Base-by-base conservation (phyloP, 2,888 invertebrate species). In the Glaucopsyche alexis region DNA sequence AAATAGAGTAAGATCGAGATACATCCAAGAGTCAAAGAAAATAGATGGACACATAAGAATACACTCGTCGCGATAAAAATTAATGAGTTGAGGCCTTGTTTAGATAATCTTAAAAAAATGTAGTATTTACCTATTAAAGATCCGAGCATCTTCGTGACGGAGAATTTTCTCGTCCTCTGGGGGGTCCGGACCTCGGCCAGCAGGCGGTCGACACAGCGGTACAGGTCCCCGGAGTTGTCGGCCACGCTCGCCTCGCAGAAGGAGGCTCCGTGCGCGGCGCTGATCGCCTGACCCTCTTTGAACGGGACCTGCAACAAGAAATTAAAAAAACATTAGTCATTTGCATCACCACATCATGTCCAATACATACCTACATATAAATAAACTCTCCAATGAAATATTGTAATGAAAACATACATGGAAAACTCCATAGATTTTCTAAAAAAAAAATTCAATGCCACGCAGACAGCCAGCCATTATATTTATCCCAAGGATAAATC, bases 161-260 rank as follows among this genome's bases (percentile, higher is more conserved):
- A 96, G 88, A 96, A 96, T 85, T 96, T 96, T 78, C 96, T 90
- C 78, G 95, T 94, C 80, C 95, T 94, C 80, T 94, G 94, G 50
- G 94, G 93, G 29, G 92, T 93, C 75, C 95, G 94, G 75, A 95
- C 95, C 82, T 96, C 96, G 75, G 94, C 94, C 47, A 96, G 91
- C 42, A 96, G 87, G 67, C 94, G 90, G 83, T 96, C 96, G 80
- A 97, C 96, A 74, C 96, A 95, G 70, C 95, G 94, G 87, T 96
- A 96, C 67, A 96, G 94, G 79, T 95, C 95, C 16, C 95, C 94
- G 40, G 95, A 95, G 87, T 96, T 96, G 85, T 96, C 96, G 0
- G 96, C 96, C 8, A 96, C 96, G 38, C 96, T 96, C n/a, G 96
- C 95, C 87, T 97, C 96, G 87, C 95, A 95, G 88, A 96, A 97